phyloP scores from a whole-genome alignment of 2,797 vertebrate species.

The Urophycis tenuis region DNA sequence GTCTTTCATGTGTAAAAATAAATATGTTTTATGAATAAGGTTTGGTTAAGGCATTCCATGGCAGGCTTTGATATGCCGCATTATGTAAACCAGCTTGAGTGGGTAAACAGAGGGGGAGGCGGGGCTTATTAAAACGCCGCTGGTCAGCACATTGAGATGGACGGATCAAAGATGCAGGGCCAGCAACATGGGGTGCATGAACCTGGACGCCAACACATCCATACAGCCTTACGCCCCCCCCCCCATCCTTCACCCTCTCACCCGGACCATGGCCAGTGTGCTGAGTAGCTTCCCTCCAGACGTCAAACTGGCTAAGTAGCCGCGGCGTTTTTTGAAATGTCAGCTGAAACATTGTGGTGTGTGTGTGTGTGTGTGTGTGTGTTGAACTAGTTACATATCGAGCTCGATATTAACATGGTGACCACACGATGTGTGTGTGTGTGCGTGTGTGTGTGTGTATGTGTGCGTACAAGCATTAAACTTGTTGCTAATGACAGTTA shows the following conservation, averaged over 20 bases:
- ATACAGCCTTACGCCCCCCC: not conserved
- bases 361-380: not conserved
- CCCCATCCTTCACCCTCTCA: not conserved
- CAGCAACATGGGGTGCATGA: conserved; percentile 23
- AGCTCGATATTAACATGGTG: not conserved
- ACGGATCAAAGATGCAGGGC: conserved; percentile 38
- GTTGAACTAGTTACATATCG: not conserved
- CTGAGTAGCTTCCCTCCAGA: not conserved
- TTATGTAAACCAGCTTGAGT: conserved; percentile 57
- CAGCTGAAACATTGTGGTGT: not conserved
- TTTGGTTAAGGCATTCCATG: conserved; percentile 37
- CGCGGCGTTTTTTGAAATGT: not conserved
- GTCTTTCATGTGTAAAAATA: conserved; percentile 53
- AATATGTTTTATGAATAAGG: conserved; percentile 39
- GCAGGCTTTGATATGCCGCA: conserved; percentile 51
- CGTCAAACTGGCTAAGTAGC: not conserved
- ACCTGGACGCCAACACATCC: not conserved
- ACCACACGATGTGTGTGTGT: not conserved
- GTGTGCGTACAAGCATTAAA: not conserved
- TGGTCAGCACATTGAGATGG: conserved; percentile 45
- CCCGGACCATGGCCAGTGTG: not conserved
- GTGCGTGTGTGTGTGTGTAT: not conserved
- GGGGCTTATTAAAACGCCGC: conserved; percentile 45
- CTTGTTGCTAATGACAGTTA: not conserved
- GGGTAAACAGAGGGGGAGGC: conserved; percentile 45